Conservation (phyloP, 2,113 vertebrate genomes). For the Lethenteron camtschaticum region DNA sequence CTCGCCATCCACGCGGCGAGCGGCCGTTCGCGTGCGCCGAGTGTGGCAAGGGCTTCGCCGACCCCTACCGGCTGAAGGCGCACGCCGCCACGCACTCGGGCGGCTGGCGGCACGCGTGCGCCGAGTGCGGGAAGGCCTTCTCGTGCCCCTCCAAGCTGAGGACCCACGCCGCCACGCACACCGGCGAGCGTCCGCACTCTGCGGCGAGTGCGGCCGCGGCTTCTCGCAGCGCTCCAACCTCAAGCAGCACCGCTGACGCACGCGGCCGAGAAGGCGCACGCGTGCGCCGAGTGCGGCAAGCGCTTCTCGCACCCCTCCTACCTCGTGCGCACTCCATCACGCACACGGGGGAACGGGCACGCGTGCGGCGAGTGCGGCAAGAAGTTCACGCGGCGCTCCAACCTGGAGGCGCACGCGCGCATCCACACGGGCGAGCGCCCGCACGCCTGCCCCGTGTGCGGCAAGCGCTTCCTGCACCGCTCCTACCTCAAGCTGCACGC, state of each 20-base stretch:
- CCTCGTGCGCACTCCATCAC: constrained; percentile 45
- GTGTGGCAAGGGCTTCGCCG: neutral
- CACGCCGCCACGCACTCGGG: neutral
- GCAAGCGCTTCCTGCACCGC: neutral
- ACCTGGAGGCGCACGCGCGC: neutral
- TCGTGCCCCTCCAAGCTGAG: constrained; percentile 11
- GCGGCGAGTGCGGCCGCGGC: neutral
- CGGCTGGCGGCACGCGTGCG: neutral
- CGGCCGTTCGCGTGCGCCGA: neutral
- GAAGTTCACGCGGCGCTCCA: constrained; percentile 24
- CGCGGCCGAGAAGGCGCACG: constrained; percentile 10
- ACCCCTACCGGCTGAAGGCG: neutral
- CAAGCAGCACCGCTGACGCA: constrained; percentile 23
- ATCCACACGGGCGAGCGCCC: neutral
- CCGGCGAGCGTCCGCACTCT: neutral
- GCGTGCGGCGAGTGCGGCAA: constrained; percentile 46
- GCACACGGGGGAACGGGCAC: constrained; percentile 47
- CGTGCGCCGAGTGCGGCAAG: constrained; percentile 17
- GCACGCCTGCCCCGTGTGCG: neutral
- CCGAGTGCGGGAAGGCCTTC: neutral
- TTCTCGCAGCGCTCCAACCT: constrained; percentile 17
- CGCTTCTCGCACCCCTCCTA: constrained; percentile 47
- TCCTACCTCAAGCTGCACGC: neutral
- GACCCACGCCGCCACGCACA: neutral
- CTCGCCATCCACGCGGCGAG: neutral